phyloP scores from a whole-genome alignment of 1,140 invertebrate species.

The Rhyacophila brunnea region DNA sequence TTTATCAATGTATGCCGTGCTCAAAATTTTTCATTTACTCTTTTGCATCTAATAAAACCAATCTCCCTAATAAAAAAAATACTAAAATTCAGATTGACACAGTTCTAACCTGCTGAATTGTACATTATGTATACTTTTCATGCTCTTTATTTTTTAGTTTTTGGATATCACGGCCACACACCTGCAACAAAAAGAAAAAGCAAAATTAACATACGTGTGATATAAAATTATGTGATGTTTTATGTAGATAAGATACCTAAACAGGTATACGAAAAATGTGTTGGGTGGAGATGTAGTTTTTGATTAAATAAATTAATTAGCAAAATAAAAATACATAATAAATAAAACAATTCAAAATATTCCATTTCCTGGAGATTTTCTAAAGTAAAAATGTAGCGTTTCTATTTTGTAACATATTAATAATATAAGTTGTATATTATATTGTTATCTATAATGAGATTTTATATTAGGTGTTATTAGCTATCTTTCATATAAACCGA shows the following conservation, averaged over 20 bases:
- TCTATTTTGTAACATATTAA: too few species aligned
- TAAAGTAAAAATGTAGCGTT: too few species aligned
- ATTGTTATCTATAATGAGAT: too few species aligned
- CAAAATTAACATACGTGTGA: conserved; percentile 50
- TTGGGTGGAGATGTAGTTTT: too few species aligned
- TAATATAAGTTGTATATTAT: too few species aligned
- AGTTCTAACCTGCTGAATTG: conserved; percentile 20
- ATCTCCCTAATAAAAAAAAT: neutral
- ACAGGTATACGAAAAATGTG: too few species aligned
- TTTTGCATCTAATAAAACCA: too few species aligned
- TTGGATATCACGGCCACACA: conserved; percentile 39
- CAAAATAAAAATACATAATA: neutral
- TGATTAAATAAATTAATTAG: neutral
- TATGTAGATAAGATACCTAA: neutral
- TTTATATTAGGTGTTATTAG: too few species aligned
- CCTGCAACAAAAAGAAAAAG: conserved; percentile 57
- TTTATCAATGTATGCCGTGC: too few species aligned
- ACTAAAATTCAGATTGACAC: neutral
- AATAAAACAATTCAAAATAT: neutral
- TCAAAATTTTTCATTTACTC: too few species aligned
- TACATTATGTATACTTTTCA: conserved; percentile 19
- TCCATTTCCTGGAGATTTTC: too few species aligned
- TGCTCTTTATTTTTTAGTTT: conserved; percentile 21
- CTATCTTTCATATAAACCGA: too few species aligned
- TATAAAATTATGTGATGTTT: conserved; percentile 3